phyloP scores from a whole-genome alignment of 2,113 vertebrate species.

The Lepus europaeus region DNA sequence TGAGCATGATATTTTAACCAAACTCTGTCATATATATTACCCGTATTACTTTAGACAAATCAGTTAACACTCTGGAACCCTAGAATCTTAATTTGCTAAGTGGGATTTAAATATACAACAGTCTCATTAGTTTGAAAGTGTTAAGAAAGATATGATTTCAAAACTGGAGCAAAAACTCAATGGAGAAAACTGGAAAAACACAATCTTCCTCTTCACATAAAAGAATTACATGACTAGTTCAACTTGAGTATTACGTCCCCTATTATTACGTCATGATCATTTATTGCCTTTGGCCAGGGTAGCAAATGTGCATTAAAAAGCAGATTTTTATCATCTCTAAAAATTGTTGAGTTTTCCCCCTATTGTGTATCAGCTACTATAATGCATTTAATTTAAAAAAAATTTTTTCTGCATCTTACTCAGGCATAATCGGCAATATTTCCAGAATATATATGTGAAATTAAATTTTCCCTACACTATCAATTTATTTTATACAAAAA shows the following conservation, averaged over 20 bases:
- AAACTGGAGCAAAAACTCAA: neutral
- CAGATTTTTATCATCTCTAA: slow-evolving; percentile 2
- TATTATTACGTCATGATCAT: neutral
- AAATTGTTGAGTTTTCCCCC: neutral
- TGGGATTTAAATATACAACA: neutral
- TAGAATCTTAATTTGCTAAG: slow-evolving; percentile 36
- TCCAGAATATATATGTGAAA: neutral
- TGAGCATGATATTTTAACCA: neutral
- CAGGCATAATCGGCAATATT: neutral
- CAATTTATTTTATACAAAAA: slow-evolving; percentile 24
- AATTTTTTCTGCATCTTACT: neutral
- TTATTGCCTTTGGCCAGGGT: neutral
- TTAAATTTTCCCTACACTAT: neutral
- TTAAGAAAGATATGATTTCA: neutral
- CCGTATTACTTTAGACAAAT: slow-evolving; percentile 20
- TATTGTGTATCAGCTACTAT: neutral
- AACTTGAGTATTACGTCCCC: neutral
- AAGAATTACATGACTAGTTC: neutral
- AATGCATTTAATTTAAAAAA: neutral
- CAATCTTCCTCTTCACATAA: neutral
- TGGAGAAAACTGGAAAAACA: neutral
- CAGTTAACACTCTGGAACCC: neutral
- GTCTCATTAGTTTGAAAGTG: neutral
- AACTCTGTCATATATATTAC: neutral
- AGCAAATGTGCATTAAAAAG: neutral